These are phyloP conservation scores for Hemibagrus guttatus DNA, from an alignment of 2,797 vertebrate genomes.

Conservation along the genomic window DNA sequence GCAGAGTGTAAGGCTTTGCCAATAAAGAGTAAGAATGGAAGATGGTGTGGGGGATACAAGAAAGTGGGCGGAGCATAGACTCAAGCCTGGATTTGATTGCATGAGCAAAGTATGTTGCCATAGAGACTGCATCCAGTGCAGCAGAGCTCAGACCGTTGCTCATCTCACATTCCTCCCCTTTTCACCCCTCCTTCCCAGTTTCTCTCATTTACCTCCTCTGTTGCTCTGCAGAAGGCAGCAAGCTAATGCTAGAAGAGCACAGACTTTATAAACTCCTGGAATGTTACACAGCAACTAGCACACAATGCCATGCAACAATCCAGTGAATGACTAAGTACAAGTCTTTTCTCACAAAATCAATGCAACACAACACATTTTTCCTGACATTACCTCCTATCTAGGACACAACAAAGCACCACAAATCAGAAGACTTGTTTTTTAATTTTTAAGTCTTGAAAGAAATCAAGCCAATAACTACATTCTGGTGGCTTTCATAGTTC, in stretches of 20 bases:
- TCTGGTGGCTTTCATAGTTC: not conserved
- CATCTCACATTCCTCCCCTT: constrained; percentile 10
- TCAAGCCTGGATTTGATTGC: constrained; percentile 53
- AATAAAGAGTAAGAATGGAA: constrained; percentile 25
- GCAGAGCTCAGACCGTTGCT: constrained; percentile 49
- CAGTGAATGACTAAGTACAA: not conserved
- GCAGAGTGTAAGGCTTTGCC: constrained; percentile 27
- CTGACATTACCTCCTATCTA: not conserved
- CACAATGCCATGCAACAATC: constrained; percentile 13
- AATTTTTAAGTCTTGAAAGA: not conserved
- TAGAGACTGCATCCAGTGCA: constrained; percentile 60
- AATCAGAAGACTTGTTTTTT: not conserved
- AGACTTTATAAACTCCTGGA: constrained; percentile 18
- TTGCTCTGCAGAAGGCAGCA: not conserved
- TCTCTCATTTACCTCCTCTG: constrained; percentile 21
- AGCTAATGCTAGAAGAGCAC: constrained; percentile 19
- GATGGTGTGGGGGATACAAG: not conserved
- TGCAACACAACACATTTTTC: not conserved
- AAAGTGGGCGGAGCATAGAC: constrained; percentile 42
- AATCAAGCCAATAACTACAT: not conserved
- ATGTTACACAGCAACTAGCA: constrained; percentile 16
- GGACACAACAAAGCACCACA: not conserved
- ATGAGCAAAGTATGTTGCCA: constrained; percentile 52
- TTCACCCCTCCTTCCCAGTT: constrained; percentile 4
- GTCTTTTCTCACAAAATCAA: constrained; percentile 9